Conservation (phyloP, 2,888 invertebrate species). For the Nephrotoma flavescens region DNA sequence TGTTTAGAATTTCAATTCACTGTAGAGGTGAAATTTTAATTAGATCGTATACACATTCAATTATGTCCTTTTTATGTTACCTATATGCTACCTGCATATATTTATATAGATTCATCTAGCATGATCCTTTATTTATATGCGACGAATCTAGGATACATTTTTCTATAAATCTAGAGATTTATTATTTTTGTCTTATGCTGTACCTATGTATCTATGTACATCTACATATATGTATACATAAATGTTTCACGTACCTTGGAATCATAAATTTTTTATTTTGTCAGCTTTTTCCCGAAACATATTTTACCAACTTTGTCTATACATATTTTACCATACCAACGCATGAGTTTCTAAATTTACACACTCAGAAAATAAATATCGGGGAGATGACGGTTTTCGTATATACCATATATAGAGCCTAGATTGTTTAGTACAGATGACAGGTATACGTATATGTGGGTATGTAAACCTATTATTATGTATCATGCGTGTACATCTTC, state of each 20-base stretch:
- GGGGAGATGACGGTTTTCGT: background rate
- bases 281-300: background rate
- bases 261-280: background rate
- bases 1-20: background rate
- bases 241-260: background rate
- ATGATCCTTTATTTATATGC: background rate
- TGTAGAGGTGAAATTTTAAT: background rate
- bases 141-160: background rate
- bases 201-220: background rate
- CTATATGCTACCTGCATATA: background rate
- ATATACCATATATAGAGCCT: background rate
- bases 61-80: background rate
- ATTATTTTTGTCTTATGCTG: background rate
- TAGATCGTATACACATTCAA: background rate
- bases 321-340: background rate
- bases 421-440: background rate
- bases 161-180: background rate
- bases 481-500: background rate
- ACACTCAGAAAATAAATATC: background rate
- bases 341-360: background rate
- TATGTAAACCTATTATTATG: background rate
- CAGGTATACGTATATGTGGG: background rate
- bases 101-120: too few relatives aligned
- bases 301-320: background rate
- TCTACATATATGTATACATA: background rate